These are phyloP conservation scores for Eristalis arbustorum DNA, from an alignment of 2,888 invertebrate species.

Conservation along the genomic window DNA sequence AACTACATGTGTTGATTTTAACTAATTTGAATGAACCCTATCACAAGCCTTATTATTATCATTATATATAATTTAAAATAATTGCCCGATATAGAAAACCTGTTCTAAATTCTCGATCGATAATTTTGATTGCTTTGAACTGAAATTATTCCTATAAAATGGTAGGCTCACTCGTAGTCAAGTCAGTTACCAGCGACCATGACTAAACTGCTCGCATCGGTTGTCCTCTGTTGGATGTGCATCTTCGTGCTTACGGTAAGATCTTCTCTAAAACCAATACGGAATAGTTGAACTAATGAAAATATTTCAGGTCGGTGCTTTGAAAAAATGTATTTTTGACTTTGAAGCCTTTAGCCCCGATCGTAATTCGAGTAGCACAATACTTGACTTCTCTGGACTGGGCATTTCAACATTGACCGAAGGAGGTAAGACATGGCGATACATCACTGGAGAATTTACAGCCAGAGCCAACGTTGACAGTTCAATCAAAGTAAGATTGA, in stretches of 20 bases:
- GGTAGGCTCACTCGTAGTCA: not conserved
- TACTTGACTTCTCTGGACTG: not conserved
- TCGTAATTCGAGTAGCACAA: not conserved
- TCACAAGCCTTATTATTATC: too few relatives aligned
- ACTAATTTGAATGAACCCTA: too few relatives aligned
- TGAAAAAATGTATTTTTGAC: not conserved
- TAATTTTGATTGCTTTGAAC: too few relatives aligned
- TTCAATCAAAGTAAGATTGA: not conserved
- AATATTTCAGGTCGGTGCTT: not conserved
- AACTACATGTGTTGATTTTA: too few relatives aligned
- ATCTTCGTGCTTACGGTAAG: not conserved
- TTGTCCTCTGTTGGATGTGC: not conserved
- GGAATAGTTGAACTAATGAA: not conserved
- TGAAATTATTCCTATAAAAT: too few relatives aligned
- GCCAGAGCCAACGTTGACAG: not conserved
- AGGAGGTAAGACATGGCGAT: not conserved
- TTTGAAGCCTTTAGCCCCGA: not conserved
- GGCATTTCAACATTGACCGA: not conserved
- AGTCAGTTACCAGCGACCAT: not conserved
- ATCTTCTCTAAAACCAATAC: not conserved
- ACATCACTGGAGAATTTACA: not conserved
- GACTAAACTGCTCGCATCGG: not conserved
- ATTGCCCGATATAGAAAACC: too few relatives aligned
- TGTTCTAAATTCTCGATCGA: too few relatives aligned
- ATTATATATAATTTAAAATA: too few relatives aligned